Evolutionary conservation across 2,888 invertebrate species (phyloP).

Genomic region (Acanthococcus lagerstroemiae): DNA sequence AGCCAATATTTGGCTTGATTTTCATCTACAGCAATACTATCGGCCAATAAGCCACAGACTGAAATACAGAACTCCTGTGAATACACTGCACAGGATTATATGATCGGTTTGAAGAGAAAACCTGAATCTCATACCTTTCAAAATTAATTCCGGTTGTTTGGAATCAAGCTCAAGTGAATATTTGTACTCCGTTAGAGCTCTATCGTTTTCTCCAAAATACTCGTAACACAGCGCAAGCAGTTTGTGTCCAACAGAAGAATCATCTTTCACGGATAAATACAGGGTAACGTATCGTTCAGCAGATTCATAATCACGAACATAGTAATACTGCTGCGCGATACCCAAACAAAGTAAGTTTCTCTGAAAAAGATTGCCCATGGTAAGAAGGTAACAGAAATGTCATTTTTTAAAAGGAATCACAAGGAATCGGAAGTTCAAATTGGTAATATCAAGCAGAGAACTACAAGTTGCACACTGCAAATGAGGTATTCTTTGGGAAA

Average conservation of each 20-base stretch:
- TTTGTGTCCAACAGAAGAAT: slow-evolving; percentile 69
- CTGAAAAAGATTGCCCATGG: no score
- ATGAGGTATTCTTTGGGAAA: no score
- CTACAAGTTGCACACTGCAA: no score
- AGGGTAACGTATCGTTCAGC: slow-evolving; percentile 68
- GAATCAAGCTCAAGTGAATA: slow-evolving; percentile 65
- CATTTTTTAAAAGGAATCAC: no score
- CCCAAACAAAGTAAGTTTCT: slow-evolving; percentile 63
- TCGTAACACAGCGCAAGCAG: slow-evolving; percentile 71
- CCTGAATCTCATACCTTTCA: slow-evolving; percentile 65
- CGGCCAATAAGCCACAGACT: slow-evolving; percentile 65
- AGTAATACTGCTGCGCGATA: slow-evolving; percentile 72
- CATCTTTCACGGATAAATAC: slow-evolving; percentile 64
- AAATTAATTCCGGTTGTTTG: slow-evolving; percentile 64
- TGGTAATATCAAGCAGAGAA: no score
- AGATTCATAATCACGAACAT: slow-evolving; percentile 68
- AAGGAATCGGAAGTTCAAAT: no score
- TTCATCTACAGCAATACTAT: slow-evolving; percentile 51
- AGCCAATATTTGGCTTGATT: slow-evolving; percentile 67
- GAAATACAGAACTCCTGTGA: no score
- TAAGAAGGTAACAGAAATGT: no score
- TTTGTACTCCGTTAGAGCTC: slow-evolving; percentile 71
- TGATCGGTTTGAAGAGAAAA: no score
- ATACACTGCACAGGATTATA: no score
- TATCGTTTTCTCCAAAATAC: slow-evolving; percentile 60